Evolutionary conservation across 2,888 invertebrate genomes (phyloP).

Genomic region (Ashinkailepas kermadecensis): DNA sequence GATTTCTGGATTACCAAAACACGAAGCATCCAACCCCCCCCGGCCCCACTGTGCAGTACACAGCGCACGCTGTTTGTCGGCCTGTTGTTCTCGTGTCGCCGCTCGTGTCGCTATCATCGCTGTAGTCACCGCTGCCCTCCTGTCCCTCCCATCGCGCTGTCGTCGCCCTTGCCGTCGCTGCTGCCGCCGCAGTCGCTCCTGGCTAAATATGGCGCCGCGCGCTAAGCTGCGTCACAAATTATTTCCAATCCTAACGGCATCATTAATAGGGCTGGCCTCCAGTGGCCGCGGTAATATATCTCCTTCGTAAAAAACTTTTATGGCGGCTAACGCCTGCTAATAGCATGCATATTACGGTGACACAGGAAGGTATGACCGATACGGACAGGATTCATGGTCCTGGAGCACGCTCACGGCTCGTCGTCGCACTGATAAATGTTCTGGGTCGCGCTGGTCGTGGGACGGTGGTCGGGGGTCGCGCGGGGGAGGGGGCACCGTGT

Average conservation of each 20-base stretch:
- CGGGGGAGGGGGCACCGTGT: too few species aligned
- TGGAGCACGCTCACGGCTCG: not conserved
- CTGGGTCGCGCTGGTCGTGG: not conserved
- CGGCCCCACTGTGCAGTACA: too few species aligned
- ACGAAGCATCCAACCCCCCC: too few species aligned
- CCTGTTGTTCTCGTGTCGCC: too few species aligned
- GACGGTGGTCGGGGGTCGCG: not conserved
- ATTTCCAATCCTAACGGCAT: conserved; percentile 7
- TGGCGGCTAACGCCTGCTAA: conserved; percentile 21
- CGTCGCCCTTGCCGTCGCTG: too few species aligned
- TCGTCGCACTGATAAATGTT: not conserved
- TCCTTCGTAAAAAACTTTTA: not conserved
- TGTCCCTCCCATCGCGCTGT: too few species aligned
- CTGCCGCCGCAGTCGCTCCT: not conserved
- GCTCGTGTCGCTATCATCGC: too few species aligned
- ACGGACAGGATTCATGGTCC: not conserved
- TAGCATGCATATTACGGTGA: conserved; percentile 21
- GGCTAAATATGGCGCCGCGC: not conserved
- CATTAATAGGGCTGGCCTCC: conserved; percentile 12
- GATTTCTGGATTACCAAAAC: too few species aligned
- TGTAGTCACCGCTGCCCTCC: too few species aligned
- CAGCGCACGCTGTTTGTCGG: too few species aligned
- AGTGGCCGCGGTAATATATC: not conserved
- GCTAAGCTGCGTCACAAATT: not conserved
- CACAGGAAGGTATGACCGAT: conserved; percentile 12